Conservation (phyloP, 2,113 vertebrate species). For the Regulus satrapa region DNA sequence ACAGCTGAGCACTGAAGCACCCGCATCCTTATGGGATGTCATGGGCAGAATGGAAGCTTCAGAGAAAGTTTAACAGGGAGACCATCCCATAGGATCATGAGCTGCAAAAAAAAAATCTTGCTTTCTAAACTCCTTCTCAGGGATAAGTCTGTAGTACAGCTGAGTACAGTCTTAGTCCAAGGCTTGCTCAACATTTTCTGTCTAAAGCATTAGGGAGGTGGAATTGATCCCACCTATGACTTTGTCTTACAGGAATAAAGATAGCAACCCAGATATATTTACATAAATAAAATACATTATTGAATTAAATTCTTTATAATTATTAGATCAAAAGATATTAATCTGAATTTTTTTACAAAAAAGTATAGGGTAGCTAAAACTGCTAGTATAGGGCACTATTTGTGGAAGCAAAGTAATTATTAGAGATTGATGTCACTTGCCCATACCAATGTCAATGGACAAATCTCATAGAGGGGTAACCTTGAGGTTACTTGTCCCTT, state of each 20-base stretch:
- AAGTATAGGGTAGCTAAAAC: not conserved
- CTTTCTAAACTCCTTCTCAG: not conserved
- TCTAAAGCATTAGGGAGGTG: not conserved
- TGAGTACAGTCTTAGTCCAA: not conserved
- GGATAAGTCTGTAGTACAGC: not conserved
- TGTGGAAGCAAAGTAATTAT: not conserved
- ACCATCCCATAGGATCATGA: not conserved
- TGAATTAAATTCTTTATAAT: not conserved
- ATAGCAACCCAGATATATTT: not conserved
- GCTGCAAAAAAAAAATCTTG: not conserved
- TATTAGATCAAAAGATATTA: not conserved
- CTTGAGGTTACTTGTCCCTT: not conserved
- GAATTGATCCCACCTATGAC: not conserved
- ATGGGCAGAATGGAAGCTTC: not conserved
- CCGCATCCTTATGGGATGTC: not conserved
- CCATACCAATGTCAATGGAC: not conserved
- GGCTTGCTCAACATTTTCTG: not conserved
- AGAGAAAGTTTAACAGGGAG: not conserved
- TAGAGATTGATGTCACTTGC: fast-evolving
- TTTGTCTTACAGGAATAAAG: not conserved
- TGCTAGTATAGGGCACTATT: not conserved
- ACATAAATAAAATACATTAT: not conserved
- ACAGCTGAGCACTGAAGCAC: not conserved
- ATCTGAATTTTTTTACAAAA: not conserved
- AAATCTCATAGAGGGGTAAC: not conserved